A percentile compares a stretch with the other conserved stretches of the same genome.
Evolutionary conservation across 2,888 invertebrate species (phyloP).

Genomic region (Carterocephalus palaemon): DNA sequence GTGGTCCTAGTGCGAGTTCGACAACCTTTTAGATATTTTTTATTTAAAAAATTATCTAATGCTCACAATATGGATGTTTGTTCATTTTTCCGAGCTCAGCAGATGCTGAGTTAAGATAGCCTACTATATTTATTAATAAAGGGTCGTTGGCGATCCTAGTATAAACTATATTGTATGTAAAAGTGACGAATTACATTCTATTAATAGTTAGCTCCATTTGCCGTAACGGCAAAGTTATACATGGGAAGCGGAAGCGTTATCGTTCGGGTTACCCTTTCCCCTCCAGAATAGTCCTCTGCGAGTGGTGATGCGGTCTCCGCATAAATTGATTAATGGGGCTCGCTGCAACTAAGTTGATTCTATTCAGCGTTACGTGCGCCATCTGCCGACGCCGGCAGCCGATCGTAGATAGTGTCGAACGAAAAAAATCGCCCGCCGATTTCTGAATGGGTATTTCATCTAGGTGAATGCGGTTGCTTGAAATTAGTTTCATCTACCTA

Average conservation of each 20-base stretch:
- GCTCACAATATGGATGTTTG: too few relatives aligned
- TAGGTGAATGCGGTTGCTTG: background rate
- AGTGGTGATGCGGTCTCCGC: conserved; percentile 44
- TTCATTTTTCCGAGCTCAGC: too few relatives aligned
- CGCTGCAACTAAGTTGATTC: conserved; percentile 65
- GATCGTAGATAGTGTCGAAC: conserved; percentile 27
- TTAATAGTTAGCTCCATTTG: too few relatives aligned
- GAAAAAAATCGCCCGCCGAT: conserved; percentile 23
- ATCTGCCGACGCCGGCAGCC: conserved; percentile 32
- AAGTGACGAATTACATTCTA: too few relatives aligned
- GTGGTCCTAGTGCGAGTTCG: too few relatives aligned
- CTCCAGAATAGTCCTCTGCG: conserved; percentile 42
- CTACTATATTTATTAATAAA: too few relatives aligned
- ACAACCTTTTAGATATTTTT: too few relatives aligned
- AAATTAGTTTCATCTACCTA: background rate
- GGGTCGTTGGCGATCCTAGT: too few relatives aligned
- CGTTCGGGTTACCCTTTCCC: conserved; percentile 23
- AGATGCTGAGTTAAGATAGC: too few relatives aligned
- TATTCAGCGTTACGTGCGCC: conserved; percentile 61
- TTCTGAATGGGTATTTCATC: conserved; percentile 11
- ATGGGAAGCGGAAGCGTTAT: background rate
- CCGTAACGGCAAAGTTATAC: conserved; percentile 9
- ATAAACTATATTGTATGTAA: too few relatives aligned
- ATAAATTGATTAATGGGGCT: conserved; percentile 71
- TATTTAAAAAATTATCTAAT: too few relatives aligned